These are phyloP conservation scores for Harlomillsia oculata DNA, from an alignment of 1,140 invertebrate species.

Conservation along the genomic window DNA sequence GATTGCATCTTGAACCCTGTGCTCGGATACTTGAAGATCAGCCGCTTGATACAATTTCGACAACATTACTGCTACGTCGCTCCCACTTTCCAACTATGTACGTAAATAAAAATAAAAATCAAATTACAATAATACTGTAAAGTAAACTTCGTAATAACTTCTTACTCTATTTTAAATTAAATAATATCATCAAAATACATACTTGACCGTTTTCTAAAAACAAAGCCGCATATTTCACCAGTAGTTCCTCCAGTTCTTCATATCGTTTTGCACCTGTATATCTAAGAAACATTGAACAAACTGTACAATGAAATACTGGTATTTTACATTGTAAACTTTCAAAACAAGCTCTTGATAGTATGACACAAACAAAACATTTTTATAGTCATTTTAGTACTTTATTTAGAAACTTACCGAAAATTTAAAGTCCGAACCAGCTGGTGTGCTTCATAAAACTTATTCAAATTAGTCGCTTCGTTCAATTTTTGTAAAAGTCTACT, in stretches of 20 bases:
- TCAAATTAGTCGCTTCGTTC: constrained; percentile 20
- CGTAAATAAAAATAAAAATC: background rate
- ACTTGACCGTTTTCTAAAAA: constrained; percentile 27
- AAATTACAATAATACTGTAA: background rate
- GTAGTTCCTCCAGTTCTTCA: constrained; percentile 24
- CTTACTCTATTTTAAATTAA: background rate
- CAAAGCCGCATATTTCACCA: constrained; percentile 4
- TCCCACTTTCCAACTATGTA: constrained; percentile 29
- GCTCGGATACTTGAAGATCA: background rate
- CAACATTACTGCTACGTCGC: constrained; percentile 31
- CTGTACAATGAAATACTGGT: background rate
- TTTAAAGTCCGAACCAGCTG: constrained; percentile 29
- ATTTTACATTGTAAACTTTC: background rate
- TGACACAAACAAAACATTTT: background rate
- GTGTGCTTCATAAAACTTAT: constrained; percentile 33
- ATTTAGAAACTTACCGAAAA: constrained; percentile 22
- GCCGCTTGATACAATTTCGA: constrained; percentile 23
- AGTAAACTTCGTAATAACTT: background rate
- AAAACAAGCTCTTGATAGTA: background rate
- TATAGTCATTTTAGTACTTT: background rate
- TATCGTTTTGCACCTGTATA: constrained; percentile 15
- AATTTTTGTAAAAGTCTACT: constrained; percentile 26
- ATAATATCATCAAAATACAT: background rate
- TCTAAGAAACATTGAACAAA: constrained; percentile 7
- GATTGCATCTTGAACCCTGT: constrained; percentile 3